Base-by-base conservation (phyloP, 2,113 vertebrate species). In the Esox niger region DNA sequence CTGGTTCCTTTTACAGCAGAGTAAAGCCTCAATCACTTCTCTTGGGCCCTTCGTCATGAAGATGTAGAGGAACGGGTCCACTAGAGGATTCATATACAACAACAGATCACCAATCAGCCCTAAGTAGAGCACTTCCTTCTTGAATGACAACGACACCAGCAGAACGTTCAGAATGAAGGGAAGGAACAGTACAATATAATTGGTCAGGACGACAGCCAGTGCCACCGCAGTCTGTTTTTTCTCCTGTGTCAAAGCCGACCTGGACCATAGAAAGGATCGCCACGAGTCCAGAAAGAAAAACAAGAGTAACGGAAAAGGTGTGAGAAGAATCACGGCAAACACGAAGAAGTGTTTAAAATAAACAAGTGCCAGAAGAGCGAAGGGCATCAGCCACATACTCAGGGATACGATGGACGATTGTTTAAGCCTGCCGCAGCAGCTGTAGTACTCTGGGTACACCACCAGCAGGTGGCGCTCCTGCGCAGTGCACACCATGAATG, bases 61-160 rank as follows among this genome's bases (percentile, higher is more conserved):
- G 35, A 86, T 66, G 25, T 86, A 88, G 11, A 90, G 69, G 64
- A 90, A 85, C 1, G 89, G 89, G 61, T 90, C 88, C 66, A 90
- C 81, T 20, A 89, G 64, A 3, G 89, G 89, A 35, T 79, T 77
- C 26, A 90, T 64, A 73, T 83, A 83, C 57, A 90, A 79, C 70
- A 90, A 65, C 55, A 88, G 20, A 73, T 84, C 84, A 6, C 81
- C 77, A 27, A 81, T 70, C 68, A 82, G 66, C 1, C 27, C 76
- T 56, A 89, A 73, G 73, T 88, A 87, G 0, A 6, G n/a, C 30
- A 79, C 74, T 0, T n/a, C 56, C 0, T 67, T 70, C 25, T 26
- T 71, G 2, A 79, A 82, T 25, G 43, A 76, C 64, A 87, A 83
- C 33, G 77, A 81, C 13, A 73, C 70, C 55, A 89, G 54, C n/a